Conservation (phyloP, 2,113 vertebrate species). For the Athene cunicularia region DNA sequence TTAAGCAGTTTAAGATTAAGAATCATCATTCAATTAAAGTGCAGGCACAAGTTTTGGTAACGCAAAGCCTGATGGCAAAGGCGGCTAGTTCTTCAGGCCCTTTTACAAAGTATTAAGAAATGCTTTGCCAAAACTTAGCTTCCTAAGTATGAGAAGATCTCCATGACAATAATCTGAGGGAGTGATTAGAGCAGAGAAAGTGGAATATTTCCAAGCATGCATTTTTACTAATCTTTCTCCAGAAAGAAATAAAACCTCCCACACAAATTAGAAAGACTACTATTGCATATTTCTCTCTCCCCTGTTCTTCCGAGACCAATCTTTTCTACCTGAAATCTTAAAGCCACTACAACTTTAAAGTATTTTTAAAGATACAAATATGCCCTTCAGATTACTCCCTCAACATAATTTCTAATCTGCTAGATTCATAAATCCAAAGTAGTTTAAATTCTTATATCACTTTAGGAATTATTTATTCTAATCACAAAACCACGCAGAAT, state of each 20-base stretch:
- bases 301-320: background rate
- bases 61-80: background rate
- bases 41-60: background rate
- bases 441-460: background rate
- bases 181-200: constrained; percentile 36
- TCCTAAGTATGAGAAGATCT: background rate
- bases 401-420: background rate
- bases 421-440: background rate
- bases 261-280: background rate
- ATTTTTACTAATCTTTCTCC: constrained; percentile 22
- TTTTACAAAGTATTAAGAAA: background rate
- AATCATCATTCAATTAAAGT: background rate
- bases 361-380: background rate
- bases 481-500: background rate
- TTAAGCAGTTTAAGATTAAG: background rate
- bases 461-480: background rate
- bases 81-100: background rate
- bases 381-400: background rate
- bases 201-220: constrained; percentile 30
- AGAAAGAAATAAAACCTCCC: constrained; percentile 38
- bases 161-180: constrained; percentile 58
- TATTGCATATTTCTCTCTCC: background rate
- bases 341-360: background rate
- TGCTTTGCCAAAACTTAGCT: background rate
- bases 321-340: background rate